phyloP scores from a whole-genome alignment of 2,797 vertebrate genomes.

The Apodemus agrarius region DNA sequence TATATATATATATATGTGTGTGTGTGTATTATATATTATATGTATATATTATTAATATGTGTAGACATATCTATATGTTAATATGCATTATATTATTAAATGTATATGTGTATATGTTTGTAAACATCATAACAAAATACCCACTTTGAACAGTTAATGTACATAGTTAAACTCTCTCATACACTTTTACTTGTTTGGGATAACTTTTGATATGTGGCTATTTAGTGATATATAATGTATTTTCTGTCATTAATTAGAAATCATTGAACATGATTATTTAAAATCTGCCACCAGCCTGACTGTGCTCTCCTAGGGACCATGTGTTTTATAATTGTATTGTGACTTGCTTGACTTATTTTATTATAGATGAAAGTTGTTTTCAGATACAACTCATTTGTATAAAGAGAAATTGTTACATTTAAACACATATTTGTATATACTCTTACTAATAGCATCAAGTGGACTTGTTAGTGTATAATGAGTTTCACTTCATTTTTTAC shows the following conservation, averaged over 20 bases:
- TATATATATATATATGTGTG: not conserved
- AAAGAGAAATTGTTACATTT: not conserved
- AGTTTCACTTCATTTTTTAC: not conserved
- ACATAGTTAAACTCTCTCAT: not conserved
- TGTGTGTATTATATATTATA: too few species aligned
- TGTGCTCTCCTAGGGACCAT: not conserved
- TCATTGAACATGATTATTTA: slow-evolving; percentile 12
- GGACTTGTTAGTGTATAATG: not conserved
- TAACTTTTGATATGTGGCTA: not conserved
- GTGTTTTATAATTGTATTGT: not conserved
- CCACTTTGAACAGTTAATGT: not conserved
- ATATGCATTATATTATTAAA: too few species aligned
- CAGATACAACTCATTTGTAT: not conserved
- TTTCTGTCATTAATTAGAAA: not conserved
- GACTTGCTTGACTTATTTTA: slow-evolving; percentile 41
- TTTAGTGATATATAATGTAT: not conserved
- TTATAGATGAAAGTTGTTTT: not conserved
- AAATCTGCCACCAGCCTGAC: not conserved
- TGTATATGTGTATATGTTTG: not conserved
- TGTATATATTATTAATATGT: too few species aligned
- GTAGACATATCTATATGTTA: too few species aligned
- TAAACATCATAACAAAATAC: not conserved
- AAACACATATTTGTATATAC: not conserved
- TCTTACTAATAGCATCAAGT: not conserved
- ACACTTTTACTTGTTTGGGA: not conserved